Base-by-base conservation (phyloP, 2,113 vertebrate genomes). In the Gadus chalcogrammus region DNA sequence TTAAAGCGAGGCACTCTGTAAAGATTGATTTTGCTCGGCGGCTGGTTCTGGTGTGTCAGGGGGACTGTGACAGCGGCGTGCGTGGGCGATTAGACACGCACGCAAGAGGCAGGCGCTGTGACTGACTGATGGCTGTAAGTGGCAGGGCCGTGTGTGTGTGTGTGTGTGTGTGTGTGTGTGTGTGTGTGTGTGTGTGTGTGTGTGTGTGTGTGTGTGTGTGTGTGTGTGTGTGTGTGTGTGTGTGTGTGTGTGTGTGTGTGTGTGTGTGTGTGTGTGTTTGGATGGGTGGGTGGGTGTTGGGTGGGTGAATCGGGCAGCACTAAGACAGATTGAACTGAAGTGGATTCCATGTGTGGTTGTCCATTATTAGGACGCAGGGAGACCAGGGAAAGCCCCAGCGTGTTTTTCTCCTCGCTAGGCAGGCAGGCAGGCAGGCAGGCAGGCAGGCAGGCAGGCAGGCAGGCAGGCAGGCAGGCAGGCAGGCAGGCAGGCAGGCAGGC, bases 291-390 rank as follows among this genome's bases (percentile, higher is more conserved):
- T 11, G 18, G 63, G 3, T 27, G n/a, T 16, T 18, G 58, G 16
- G 3, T 27, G 61, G 18, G 20, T 5, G 18, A 4, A 20, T 11
- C 6, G 63, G n/a, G n/a, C 13, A 31, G 22, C 15, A 17, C n/a
- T 53, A 38, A 31, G 27, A 52, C 56, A 72, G 42, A 67, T 27
- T 59, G 67, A 82, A 60, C n/a, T 58, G 55, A 58, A 58, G 55
- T 58, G 31, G 31, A 31, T 31, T 31, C 31, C 31, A 15, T 15
- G n/a, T 58, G 55, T 58, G n/a, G 13, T 58, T 2, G 16, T 20
- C 17, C 58, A 60, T 58, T 31, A 48, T 5, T 6, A 48, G 12
- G 42, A 48, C 42, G 42, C 4, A 48, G 42, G 12, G 8, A 48
- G 42, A 20, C 58, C 18, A n/a, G 58, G 17, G 15, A 60, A 17